These are phyloP conservation scores for Lobophora halterata DNA, from an alignment of 2,888 invertebrate species.

Conservation along the genomic window DNA sequence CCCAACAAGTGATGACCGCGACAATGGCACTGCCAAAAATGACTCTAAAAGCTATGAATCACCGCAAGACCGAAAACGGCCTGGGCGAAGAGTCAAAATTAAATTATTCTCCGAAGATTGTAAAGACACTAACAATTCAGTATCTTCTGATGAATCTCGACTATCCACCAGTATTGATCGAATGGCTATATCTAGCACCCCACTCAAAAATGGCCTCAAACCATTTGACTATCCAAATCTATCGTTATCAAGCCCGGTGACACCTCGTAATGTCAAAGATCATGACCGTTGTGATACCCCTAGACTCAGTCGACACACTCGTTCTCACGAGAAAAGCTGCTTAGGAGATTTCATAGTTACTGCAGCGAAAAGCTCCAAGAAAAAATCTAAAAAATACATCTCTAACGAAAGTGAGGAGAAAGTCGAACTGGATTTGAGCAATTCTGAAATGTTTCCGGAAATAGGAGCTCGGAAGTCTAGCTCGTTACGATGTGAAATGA, in stretches of 20 bases:
- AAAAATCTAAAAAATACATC: constrained; percentile 53
- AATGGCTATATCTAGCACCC: constrained; percentile 60
- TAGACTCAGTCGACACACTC: constrained; percentile 50
- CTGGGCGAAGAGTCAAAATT: constrained; percentile 63
- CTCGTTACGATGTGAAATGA: constrained; percentile 56
- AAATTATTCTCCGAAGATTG: constrained; percentile 65
- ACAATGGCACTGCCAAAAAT: constrained; percentile 49
- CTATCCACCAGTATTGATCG: constrained; percentile 53
- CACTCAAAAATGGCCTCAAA: constrained; percentile 59
- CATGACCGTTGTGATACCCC: constrained; percentile 66
- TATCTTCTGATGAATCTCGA: constrained; percentile 64
- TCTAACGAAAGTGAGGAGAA: constrained; percentile 56
- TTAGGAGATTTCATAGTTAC: constrained; percentile 62
- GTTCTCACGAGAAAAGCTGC: constrained; percentile 62
- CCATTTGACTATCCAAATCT: constrained; percentile 47
- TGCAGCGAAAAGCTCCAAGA: constrained; percentile 56
- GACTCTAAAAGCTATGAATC: constrained; percentile 57
- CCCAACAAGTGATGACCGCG: constrained; percentile 63
- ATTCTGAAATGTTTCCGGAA: constrained; percentile 67
- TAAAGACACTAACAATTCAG: constrained; percentile 41
- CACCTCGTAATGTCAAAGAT: constrained; percentile 52
- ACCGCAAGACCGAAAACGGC: constrained; percentile 59
- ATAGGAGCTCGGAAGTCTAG: constrained; percentile 64
- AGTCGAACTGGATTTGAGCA: constrained; percentile 60
- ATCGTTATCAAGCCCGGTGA: constrained; percentile 55